Conservation (phyloP, 2,113 vertebrate species). For the Mastomys coucha region DNA sequence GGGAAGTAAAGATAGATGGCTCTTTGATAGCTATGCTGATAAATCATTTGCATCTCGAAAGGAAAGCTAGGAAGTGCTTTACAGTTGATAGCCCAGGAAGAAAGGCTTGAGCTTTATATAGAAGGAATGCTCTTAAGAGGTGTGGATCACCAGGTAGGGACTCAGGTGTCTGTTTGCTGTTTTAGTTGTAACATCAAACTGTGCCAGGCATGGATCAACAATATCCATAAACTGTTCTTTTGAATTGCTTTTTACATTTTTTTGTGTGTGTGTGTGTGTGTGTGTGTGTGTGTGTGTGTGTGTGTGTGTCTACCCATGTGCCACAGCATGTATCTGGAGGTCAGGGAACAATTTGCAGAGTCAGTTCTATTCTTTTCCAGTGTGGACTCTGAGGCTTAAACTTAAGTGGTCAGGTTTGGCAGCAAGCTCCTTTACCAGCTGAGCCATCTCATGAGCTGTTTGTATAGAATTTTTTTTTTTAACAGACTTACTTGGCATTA, state of each 20-base stretch:
- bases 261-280: background rate
- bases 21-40: background rate
- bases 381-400: background rate
- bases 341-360: background rate
- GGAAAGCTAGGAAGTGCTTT: background rate
- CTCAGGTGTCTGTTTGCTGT: background rate
- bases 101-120: background rate
- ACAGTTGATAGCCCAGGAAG: background rate
- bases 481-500: too few species aligned
- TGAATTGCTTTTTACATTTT: too few species aligned
- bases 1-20: background rate
- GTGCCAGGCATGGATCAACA: background rate
- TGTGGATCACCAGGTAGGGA: background rate
- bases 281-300: background rate
- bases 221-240: background rate
- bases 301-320: background rate
- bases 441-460: background rate
- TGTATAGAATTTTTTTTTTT: too few species aligned
- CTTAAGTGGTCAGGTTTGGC: background rate
- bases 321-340: background rate
- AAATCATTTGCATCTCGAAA: background rate
- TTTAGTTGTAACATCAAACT: background rate
- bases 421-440: background rate
- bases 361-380: too few species aligned
- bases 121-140: background rate